Percentiles rank a stretch among this genome's conserved stretches.
These are phyloP conservation scores for Chelonus formosanus DNA, from an alignment of 2,888 invertebrate species.

Conservation along the genomic window DNA sequence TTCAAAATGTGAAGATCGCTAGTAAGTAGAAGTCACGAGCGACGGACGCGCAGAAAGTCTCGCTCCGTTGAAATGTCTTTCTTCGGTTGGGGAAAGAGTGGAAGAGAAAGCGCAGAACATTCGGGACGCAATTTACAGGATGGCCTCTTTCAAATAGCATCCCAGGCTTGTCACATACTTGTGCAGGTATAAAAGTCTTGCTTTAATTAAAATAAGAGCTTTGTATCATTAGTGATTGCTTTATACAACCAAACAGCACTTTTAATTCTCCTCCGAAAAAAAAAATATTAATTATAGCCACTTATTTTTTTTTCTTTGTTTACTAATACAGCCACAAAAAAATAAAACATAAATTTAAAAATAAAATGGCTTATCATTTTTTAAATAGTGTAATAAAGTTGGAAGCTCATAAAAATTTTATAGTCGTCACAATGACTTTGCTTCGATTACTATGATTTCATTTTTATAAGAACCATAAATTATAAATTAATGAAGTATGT, in stretches of 20 bases:
- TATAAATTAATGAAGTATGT: too few relatives aligned
- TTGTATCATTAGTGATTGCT: slow-evolving; percentile 23
- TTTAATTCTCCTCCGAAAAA: not conserved
- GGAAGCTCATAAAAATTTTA: too few relatives aligned
- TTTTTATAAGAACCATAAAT: too few relatives aligned
- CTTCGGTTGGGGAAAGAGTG: slow-evolving; percentile 54
- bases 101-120: slow-evolving; percentile 45
- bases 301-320: not conserved
- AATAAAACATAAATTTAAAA: not conserved
- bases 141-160: slow-evolving; percentile 80
- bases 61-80: slow-evolving; percentile 52
- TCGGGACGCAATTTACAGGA: slow-evolving; percentile 73
- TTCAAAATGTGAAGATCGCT: too few relatives aligned
- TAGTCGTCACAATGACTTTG: too few relatives aligned
- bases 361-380: slow-evolving; percentile 9
- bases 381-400: too few relatives aligned
- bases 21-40: slow-evolving; percentile 8
- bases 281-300: not conserved
- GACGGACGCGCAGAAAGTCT: slow-evolving; percentile 2
- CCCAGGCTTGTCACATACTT: slow-evolving; percentile 80
- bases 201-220: slow-evolving; percentile 39
- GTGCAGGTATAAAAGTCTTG: slow-evolving; percentile 71
- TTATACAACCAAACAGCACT: not conserved
- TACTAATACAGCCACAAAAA: not conserved
- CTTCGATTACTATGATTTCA: too few relatives aligned